Base-by-base conservation (phyloP, 1,140 invertebrate species). In the Calephelis nemesis region DNA sequence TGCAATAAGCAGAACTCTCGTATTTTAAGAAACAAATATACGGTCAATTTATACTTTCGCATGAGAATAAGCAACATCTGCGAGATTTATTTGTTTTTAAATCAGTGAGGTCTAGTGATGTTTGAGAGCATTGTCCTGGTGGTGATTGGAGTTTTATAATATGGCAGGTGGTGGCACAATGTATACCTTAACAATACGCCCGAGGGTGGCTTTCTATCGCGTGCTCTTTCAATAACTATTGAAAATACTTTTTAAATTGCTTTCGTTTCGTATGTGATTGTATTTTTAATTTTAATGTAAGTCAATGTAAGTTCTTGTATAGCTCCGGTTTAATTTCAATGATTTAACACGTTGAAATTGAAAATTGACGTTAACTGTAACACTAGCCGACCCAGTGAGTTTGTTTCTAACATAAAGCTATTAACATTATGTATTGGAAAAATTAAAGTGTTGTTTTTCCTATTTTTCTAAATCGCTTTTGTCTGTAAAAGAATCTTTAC, bases 151-250 rank as follows among this genome's bases (percentile, higher is more conserved):
- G 75, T 72, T 72, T 71, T 74, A 76, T 76, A 86, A 84, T 83
- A 82, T 85, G 81, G 81, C 84, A 85, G 86, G 83, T 85, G 84
- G 81, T 80, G 68, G 75, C 71, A 83, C 82, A 85, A 84, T 84
- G 78, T 76, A 74, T 19, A 40, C 50, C 68, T 60, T 7, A 45
- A 45, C 42, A 45, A 45, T 45, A 45, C 42, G 42, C 8, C 42
- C 8, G 71, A 70, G 70, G 75, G 75, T 75, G 52, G 74, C 65
- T 58, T 67, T 75, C 68, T 60, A 71, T 73, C 65, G 74, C 69
- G 74, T 71, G 68, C 65, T 64, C 73, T 72, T 58, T 70, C 69
- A 45, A 45, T 45, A 63, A 71, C 58, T 62, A 62, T 71, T 68
- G 66, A 71, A 71, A 62, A 62, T 39, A 62, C 40, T 12, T 62